These are phyloP conservation scores for Lymantria dispar DNA, from an alignment of 2,888 invertebrate genomes.

Conservation along the genomic window DNA sequence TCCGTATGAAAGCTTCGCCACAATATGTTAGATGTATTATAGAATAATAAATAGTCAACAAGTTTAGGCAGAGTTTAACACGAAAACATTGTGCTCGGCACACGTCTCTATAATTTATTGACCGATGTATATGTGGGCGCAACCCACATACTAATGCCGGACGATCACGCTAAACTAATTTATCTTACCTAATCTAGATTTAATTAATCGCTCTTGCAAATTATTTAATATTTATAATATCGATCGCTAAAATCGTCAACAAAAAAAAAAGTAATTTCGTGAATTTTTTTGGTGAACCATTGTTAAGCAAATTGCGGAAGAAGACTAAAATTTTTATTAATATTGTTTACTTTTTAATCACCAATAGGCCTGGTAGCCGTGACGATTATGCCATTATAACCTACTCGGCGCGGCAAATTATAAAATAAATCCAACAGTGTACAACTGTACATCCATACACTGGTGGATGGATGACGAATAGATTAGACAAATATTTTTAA, in stretches of 20 bases:
- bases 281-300: too few species aligned
- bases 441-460: too few species aligned
- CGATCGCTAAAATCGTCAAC: slow-evolving; percentile 9
- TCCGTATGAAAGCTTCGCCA: too few species aligned
- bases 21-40: slow-evolving; percentile 1
- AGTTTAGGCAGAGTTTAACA: slow-evolving; percentile 17
- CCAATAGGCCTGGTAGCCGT: too few species aligned
- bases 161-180: slow-evolving; percentile 41
- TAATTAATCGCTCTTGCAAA: slow-evolving; percentile 27
- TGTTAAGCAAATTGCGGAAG: too few species aligned
- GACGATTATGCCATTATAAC: too few species aligned
- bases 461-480: too few species aligned
- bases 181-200: slow-evolving; percentile 33
- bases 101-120: slow-evolving; percentile 52
- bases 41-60: slow-evolving; percentile 22
- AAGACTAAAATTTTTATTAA: too few species aligned
- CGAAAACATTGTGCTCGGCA: slow-evolving; percentile 36
- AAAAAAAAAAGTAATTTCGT: neutral
- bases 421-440: too few species aligned
- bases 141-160: slow-evolving; percentile 47
- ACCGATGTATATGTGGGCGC: slow-evolving; percentile 52
- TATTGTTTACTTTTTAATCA: too few species aligned
- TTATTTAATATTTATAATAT: slow-evolving; percentile 24
- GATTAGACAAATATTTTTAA: too few species aligned
- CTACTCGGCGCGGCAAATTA: too few species aligned